phyloP scores from a whole-genome alignment of 1,140 invertebrate genomes.

The Penaeus japonicus region DNA sequence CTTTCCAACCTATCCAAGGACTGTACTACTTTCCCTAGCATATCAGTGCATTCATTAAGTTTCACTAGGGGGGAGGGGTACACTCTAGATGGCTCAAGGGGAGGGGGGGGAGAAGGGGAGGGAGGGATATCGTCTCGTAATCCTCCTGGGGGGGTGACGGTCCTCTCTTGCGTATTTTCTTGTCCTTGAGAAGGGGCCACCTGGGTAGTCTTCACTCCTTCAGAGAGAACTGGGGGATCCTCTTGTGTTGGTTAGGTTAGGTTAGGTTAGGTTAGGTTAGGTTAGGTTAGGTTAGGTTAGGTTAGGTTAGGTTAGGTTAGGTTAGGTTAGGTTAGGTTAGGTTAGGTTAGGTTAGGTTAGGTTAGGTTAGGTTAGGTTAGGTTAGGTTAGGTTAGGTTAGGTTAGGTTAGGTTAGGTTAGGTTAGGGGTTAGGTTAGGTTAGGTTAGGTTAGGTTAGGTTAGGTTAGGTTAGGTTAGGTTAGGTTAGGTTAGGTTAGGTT shows the following conservation, averaged over 20 bases:
- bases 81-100: too few relatives aligned
- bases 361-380: background rate
- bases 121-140: too few relatives aligned
- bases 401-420: background rate
- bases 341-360: background rate
- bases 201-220: too few relatives aligned
- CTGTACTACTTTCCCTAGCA: too few relatives aligned
- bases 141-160: too few relatives aligned
- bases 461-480: background rate
- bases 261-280: slow-evolving; percentile 57
- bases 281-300: slow-evolving; percentile 58
- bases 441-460: background rate
- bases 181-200: too few relatives aligned
- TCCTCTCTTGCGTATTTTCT: too few relatives aligned
- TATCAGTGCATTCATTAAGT: too few relatives aligned
- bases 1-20: too few relatives aligned
- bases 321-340: slow-evolving; percentile 43
- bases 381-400: background rate
- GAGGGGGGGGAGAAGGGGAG: too few relatives aligned
- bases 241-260: slow-evolving; percentile 41
- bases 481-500: background rate
- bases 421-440: background rate
- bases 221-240: too few relatives aligned
- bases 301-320: slow-evolving; percentile 57
- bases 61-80: too few relatives aligned